Evolutionary conservation across 2,888 invertebrate genomes (phyloP), one percentile per base, ranked within the genome.

Genomic region (Adineta ricciae): DNA sequence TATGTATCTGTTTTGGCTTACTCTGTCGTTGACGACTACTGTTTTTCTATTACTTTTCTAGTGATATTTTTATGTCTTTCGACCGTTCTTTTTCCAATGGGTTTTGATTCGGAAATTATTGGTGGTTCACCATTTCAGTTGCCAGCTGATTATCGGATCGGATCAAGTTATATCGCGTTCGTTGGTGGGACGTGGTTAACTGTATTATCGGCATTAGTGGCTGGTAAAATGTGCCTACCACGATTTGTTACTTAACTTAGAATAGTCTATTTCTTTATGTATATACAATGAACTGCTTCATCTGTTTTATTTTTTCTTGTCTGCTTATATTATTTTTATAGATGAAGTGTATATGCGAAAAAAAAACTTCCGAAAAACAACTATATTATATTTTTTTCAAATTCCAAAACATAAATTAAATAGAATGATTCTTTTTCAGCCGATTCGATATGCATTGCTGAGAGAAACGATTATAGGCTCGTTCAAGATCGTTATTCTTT

Each of bases 61-160:
- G 78, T 78, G 78, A 41, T 78, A 24, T 78, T 41, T n/a, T 78
- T 78, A 41, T 78, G 78, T n/a, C 41, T 38, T 41, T 78, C 78
- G 41, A n/a, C 78, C 7, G 32, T 78, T n/a, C 38, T 78, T 21
- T 78, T 41, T n/a, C 78, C 78, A 24, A 78, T 78, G 24, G 78
- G 78, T 41, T 78, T 78, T 14, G 78, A 78, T 78, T 78, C 78
- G 14, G 78, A 78, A 78, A 21, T 78, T 14, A 78, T 78, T 41
- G 78, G 78, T 3, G 78, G 78, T 41, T 38, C 78, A n/a, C 78
- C 78, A 41, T 78, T 78, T 78, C 78, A 78, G 41, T 41, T 78
- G 24, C 78, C 78, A 38, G 11, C n/a, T n/a, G 78, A 78, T 78
- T 78, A n/a, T 78, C 78, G n/a, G 8, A 41, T 78, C 24, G 78